These are phyloP conservation scores for Paramormyrops hopkinsi DNA, from an alignment of 2,797 vertebrate species.

Conservation along the genomic window DNA sequence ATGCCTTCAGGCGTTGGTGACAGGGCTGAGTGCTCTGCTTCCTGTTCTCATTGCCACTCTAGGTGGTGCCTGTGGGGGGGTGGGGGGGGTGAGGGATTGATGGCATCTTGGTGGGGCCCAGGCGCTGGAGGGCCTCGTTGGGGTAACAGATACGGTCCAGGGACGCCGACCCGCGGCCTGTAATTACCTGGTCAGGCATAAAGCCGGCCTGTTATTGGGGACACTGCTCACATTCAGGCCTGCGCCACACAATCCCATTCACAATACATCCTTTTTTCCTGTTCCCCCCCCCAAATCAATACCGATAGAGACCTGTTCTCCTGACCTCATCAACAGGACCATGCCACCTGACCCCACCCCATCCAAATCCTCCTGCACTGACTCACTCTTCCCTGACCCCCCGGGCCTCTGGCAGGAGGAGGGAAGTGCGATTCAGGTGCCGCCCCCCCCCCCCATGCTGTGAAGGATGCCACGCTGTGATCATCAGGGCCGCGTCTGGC, in stretches of 20 bases:
- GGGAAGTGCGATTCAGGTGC: conserved; percentile 49
- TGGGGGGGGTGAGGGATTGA: conserved; percentile 32
- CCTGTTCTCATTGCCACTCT: conserved; percentile 43
- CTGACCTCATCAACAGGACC: conserved; percentile 55
- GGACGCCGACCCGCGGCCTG: conserved; percentile 73
- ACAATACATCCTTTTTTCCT: conserved; percentile 42
- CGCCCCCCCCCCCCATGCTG: background rate
- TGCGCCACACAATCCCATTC: conserved; percentile 57
- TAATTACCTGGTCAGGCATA: conserved; percentile 82
- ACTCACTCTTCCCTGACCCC: conserved; percentile 50
- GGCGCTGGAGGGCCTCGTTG: conserved; percentile 49
- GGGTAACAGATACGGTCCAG: conserved; percentile 72
- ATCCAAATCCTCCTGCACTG: conserved; percentile 27
- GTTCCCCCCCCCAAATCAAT: conserved; percentile 14
- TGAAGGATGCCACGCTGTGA: conserved; percentile 43
- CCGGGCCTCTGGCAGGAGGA: conserved; percentile 36
- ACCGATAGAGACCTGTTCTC: conserved; percentile 27
- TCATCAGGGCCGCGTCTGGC: conserved; percentile 32
- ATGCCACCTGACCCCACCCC: conserved; percentile 56
- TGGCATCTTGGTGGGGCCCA: conserved; percentile 63
- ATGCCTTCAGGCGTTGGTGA: conserved; percentile 60
- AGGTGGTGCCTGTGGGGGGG: conserved; percentile 28
- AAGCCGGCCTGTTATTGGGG: conserved; percentile 76
- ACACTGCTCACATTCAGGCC: conserved; percentile 68
- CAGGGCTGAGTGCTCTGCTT: conserved; percentile 53